These are phyloP conservation scores for Plumapathes pennacea DNA, from an alignment of 92 coral and sea anemone genomes.

Conservation along the genomic window DNA sequence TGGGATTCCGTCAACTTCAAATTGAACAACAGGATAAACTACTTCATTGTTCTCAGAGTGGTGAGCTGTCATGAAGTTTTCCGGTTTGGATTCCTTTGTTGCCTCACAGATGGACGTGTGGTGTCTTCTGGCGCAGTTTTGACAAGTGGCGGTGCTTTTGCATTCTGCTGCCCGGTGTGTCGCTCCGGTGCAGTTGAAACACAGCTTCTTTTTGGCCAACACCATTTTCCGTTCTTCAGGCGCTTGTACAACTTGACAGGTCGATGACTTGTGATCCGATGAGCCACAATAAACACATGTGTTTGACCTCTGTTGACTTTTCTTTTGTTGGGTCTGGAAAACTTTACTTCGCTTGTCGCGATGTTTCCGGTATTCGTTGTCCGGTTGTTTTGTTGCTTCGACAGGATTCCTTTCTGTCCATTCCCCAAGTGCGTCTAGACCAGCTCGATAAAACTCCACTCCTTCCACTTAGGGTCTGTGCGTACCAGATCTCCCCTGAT, in stretches of 20 bases:
- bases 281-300: slow-evolving; percentile 49
- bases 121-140: slow-evolving; percentile 8
- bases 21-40: slow-evolving; percentile 8
- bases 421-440: too few relatives aligned
- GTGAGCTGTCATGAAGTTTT: slow-evolving; percentile 12
- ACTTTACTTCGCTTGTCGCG: too few relatives aligned
- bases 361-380: too few relatives aligned
- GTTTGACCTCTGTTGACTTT: slow-evolving; percentile 25
- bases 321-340: too few relatives aligned
- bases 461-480: slow-evolving; percentile 14
- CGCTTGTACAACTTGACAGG: slow-evolving; percentile 13
- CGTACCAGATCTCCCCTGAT: slow-evolving; percentile 9
- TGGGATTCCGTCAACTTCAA: slow-evolving; percentile 17
- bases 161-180: slow-evolving; percentile 23
- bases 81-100: slow-evolving; percentile 5
- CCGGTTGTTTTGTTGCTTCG: too few relatives aligned
- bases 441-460: slow-evolving; percentile 1
- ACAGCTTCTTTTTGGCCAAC: slow-evolving; percentile 16
- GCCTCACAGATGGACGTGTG: slow-evolving; percentile 28
- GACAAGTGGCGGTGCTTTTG: slow-evolving; percentile 38
- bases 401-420: too few relatives aligned
- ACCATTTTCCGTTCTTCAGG: slow-evolving; percentile 21
- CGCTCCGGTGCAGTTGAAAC: slow-evolving; percentile 37
- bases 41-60: slow-evolving; percentile 10
- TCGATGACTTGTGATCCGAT: slow-evolving; percentile 25